Base-by-base conservation (phyloP, 2,113 vertebrate genomes). In the Tenebrosternarchus preto region DNA sequence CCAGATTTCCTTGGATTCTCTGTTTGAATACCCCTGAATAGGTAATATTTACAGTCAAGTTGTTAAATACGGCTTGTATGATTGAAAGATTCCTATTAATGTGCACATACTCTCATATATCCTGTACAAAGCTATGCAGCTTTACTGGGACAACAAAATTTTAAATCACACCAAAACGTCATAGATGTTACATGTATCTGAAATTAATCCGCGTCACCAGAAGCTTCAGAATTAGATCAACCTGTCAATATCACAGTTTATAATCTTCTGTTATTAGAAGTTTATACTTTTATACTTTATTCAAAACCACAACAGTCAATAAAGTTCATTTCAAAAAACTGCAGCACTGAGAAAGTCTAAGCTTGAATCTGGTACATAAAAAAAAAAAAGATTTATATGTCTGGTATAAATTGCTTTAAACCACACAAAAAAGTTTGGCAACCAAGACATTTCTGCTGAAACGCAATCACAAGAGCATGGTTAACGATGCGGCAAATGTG, bases 351-450 rank as follows among this genome's bases (percentile, higher is more conserved):
- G 15, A 43, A 22, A 25, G 3, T 36, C 6, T 36, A 36, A 36
- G 60, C 43, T 7, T 64, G 19, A 17, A 31, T 31, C 4, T 20
- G 5, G 27, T 19, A 1, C 15, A 50, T 0, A 11, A 50, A 50
- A 4, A 50, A 50, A 50, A 50, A 46, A 50, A 11, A 50, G 15
- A 12, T 15, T 2, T 22, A 20, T 0, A 33, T 0, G 27, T 66
- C 5, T 66, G 27, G 16, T 33, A 43, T 46, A 4, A 5, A 27
- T 4, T 7, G 8, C 8, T 20, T 19, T 7, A 33, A 20, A 16
- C 53, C 24, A 56, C 31, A 50, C 53, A 39, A 12, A 59, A 22
- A 74, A 29, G 24, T 36, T 71, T 76, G 77, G 73, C 73, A 83
- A 57, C 15, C 29, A 29, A 39, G 3, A 36, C 9, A 31, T 56